Base-by-base conservation (phyloP, 2,888 invertebrate genomes). In the Digitonthophagus gazella region DNA sequence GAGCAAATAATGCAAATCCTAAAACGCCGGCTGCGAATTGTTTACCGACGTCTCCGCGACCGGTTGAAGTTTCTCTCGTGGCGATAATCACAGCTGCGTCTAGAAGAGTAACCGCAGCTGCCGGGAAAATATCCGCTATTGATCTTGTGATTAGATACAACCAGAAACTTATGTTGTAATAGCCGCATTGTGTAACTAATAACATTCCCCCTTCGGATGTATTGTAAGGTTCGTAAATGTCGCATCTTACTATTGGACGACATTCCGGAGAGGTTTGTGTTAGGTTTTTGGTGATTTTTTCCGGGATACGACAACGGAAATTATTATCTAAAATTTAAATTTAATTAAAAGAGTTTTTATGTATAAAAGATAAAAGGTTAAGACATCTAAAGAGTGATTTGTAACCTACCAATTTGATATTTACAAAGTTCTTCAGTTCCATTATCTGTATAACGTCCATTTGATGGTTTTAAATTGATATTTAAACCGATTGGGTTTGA, bases 11-110 rank as follows among this genome's bases (percentile, higher is more conserved):
- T 0, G 90, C 91, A 74, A 91, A 87, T 6, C 92, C 93, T 2
- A 93, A 80, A 2, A 91, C 90, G 1, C 93, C 93, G 78, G 89
- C 90, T 0, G 91, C 91, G 75, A 93, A 84, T 78, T 93, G 93
- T 6, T 91, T 87, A 22, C 93, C 93, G 2, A 93, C 90, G 78
- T 93, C 93, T 0, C 92, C 92, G 44, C 92, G 86, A 0, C 93
- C 92, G 15, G 91, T 86, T 0, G 92, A 92, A 0, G 93, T 93
- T 80, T 93, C 93, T 28, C 93, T 85, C 0, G 93, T 93, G 0
- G 93, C 93, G 71, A 93, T 91, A n/a, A 93, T 91, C 58, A 93
- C 89, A 0, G 92, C 91, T 0, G 93, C 89, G 67, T 91, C 90
- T 0, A 93, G 82, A 3, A 93, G 79, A 0, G 91, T 89, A 3